These are phyloP conservation scores for Criorhina ranunculi DNA, from an alignment of 2,888 invertebrate genomes.

Conservation along the genomic window DNA sequence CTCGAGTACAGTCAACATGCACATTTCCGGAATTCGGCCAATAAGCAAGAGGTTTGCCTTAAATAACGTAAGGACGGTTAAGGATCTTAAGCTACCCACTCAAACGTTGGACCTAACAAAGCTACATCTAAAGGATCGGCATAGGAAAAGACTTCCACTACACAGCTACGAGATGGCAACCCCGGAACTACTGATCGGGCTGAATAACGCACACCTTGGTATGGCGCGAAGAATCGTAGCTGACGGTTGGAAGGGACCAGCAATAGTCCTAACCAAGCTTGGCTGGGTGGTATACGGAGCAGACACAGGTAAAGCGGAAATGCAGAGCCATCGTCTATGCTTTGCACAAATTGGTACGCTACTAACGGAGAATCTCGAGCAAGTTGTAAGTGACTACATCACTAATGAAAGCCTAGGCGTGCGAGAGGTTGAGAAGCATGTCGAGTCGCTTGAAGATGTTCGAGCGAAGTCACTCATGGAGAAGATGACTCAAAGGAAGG, in stretches of 20 bases:
- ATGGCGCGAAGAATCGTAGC: conserved; percentile 6
- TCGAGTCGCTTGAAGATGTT: not conserved
- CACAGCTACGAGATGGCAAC: not conserved
- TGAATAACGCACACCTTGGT: conserved; percentile 40
- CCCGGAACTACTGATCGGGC: conserved; percentile 32
- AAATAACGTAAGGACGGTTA: no score
- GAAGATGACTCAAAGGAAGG: not conserved
- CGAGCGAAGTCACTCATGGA: not conserved
- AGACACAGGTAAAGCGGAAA: no score
- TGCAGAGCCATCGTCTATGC: not conserved
- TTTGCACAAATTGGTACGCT: not conserved
- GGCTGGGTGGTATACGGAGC: conserved; percentile 41
- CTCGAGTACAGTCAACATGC: not conserved
- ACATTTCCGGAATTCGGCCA: no score
- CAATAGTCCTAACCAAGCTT: conserved; percentile 25
- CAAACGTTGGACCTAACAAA: no score
- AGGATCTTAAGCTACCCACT: no score
- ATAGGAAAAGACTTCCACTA: no score
- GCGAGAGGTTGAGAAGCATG: not conserved
- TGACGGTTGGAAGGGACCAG: no score
- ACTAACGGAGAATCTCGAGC: not conserved
- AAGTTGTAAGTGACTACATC: not conserved
- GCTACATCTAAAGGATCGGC: no score
- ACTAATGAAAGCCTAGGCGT: not conserved
- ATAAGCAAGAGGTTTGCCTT: no score